phyloP scores from a whole-genome alignment of 2,888 invertebrate genomes.

The Pterostichus niger region DNA sequence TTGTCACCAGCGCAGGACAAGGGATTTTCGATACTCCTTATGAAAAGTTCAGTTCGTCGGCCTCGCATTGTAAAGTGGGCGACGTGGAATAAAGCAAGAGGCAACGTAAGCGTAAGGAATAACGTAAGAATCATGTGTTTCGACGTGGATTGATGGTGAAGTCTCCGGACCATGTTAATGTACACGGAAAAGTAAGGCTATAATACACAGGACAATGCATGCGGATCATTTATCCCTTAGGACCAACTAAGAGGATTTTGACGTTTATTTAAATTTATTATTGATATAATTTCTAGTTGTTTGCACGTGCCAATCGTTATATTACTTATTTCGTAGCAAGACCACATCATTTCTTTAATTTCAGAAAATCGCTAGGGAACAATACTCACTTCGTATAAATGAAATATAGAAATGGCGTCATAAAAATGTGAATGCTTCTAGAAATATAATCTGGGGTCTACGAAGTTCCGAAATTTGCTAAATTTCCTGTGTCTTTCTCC shows the following conservation, averaged over 20 bases:
- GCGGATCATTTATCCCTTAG: neutral
- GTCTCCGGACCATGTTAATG: slow-evolving; percentile 37
- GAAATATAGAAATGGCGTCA: no score
- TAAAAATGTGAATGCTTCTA: no score
- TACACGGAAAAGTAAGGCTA: slow-evolving; percentile 2
- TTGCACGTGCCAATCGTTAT: no score
- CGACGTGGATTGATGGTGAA: slow-evolving; percentile 41
- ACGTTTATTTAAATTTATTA: neutral
- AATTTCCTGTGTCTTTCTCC: no score
- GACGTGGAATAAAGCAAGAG: neutral
- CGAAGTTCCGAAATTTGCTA: no score
- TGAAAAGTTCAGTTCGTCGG: slow-evolving; percentile 25
- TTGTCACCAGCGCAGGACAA: slow-evolving; percentile 33
- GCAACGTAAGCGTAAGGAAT: neutral
- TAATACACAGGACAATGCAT: neutral
- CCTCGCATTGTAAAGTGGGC: slow-evolving; percentile 1
- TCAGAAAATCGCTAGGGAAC: no score
- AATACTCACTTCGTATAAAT: no score
- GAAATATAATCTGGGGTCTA: no score
- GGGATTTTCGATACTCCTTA: slow-evolving; percentile 46
- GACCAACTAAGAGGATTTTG: slow-evolving; percentile 6
- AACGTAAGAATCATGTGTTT: slow-evolving; percentile 9
- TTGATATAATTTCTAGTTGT: neutral
- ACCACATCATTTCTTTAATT: no score
- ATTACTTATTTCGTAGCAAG: no score